These are phyloP conservation scores for Acanthurus tractus DNA, from an alignment of 2,797 vertebrate genomes.

Conservation along the genomic window DNA sequence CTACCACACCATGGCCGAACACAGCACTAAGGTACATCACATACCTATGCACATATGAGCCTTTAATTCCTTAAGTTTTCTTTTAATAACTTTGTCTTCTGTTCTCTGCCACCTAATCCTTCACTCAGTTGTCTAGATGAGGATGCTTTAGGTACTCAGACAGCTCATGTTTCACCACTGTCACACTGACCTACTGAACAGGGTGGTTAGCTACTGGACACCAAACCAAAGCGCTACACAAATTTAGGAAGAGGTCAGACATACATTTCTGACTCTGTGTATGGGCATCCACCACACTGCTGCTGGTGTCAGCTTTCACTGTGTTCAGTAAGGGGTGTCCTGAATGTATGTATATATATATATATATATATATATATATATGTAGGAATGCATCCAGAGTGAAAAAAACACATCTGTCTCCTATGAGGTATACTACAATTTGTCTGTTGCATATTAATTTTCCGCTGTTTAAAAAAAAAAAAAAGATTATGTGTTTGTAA, in stretches of 20 bases:
- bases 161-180: conserved; percentile 31
- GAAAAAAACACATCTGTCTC: not conserved
- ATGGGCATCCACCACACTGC: conserved; percentile 29
- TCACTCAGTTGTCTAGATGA: conserved; percentile 30
- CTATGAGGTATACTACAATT: not conserved
- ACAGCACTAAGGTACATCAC: conserved; percentile 90
- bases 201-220: conserved; percentile 35
- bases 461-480: conserved; percentile 16
- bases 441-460: conserved; percentile 14
- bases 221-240: conserved; percentile 22
- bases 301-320: conserved; percentile 36
- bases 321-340: not conserved
- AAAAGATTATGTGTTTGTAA: conserved; percentile 20
- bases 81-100: conserved; percentile 2
- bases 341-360: not conserved
- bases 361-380: not conserved
- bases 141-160: conserved; percentile 20
- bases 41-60: not conserved
- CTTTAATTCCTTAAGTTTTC: not conserved
- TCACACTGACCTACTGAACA: conserved; percentile 56
- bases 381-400: not conserved
- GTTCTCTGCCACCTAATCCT: conserved; percentile 6
- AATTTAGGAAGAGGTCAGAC: conserved; percentile 27
- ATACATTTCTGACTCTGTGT: conserved; percentile 28
- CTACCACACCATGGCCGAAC: conserved; percentile 97